Percentiles rank a stretch among this genome's conserved stretches.
Evolutionary conservation across 2,888 invertebrate species (phyloP).

Genomic region (Heliconius cydno): DNA sequence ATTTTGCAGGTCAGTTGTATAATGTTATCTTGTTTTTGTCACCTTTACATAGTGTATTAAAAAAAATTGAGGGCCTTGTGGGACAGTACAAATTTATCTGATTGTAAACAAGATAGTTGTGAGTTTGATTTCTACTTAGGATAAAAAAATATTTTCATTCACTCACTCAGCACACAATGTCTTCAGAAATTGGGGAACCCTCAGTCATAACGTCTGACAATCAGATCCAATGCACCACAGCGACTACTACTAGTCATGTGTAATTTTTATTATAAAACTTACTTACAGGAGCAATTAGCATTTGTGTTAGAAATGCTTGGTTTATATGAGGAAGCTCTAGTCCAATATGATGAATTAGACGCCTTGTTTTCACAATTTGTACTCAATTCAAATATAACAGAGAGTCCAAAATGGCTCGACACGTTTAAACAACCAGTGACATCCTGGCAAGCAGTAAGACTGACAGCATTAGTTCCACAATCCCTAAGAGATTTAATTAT

Average conservation of each 20-base stretch:
- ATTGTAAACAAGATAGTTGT: background rate
- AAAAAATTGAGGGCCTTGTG: background rate
- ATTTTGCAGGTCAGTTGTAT: constrained; percentile 88
- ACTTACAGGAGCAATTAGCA: constrained; percentile 94
- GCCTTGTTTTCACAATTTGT: constrained; percentile 98
- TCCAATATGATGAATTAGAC: constrained; percentile 98
- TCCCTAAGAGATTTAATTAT: constrained; percentile 78
- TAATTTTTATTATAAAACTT: constrained; percentile 5
- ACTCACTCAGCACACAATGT: no score
- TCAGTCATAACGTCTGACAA: no score
- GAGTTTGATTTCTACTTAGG: background rate
- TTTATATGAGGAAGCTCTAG: constrained; percentile 95
- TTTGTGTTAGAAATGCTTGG: constrained; percentile 97
- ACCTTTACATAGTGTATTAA: background rate
- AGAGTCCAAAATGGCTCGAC: constrained; percentile 92
- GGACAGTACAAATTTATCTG: no score
- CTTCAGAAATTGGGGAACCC: no score
- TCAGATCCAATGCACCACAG: no score
- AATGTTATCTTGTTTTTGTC: background rate
- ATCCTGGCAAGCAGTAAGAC: constrained; percentile 92
- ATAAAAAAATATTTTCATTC: no score
- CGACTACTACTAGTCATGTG: background rate
- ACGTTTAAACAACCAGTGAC: constrained; percentile 91
- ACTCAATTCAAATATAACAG: constrained; percentile 95
- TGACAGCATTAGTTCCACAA: constrained; percentile 84